A percentile compares a stretch with the other conserved stretches of the same genome.
Conservation (phyloP, 1,140 invertebrate genomes). For the Cotesia vestalis region DNA sequence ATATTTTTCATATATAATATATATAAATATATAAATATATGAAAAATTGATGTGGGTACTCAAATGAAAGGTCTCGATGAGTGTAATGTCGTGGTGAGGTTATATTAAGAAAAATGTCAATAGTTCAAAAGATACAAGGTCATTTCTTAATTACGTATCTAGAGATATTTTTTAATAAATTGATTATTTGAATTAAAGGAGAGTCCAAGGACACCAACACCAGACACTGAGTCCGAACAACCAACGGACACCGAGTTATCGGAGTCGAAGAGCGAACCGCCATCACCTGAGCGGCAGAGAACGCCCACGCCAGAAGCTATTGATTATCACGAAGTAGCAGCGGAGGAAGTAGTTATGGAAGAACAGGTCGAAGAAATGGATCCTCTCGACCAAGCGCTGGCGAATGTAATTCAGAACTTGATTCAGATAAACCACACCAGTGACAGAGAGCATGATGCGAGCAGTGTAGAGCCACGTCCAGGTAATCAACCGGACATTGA, state of each 20-base stretch:
- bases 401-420: conserved; percentile 59
- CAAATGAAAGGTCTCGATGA: too few species aligned
- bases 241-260: conserved; percentile 61
- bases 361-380: conserved; percentile 44
- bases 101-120: too few species aligned
- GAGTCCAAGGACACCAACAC: conserved; percentile 60
- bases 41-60: too few species aligned
- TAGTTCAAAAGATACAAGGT: too few species aligned
- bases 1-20: too few species aligned
- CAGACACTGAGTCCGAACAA: conserved; percentile 66
- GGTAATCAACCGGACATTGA: neutral
- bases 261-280: conserved; percentile 55
- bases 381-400: conserved; percentile 58
- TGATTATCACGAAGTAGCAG: neutral
- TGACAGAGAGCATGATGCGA: conserved; percentile 44
- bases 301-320: conserved; percentile 60
- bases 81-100: too few species aligned
- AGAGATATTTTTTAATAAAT: too few species aligned
- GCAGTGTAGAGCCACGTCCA: neutral
- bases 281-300: conserved; percentile 55
- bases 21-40: too few species aligned
- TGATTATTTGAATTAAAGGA: conserved; percentile 46
- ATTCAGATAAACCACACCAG: conserved; percentile 51
- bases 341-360: conserved; percentile 5
- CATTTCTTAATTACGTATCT: too few species aligned